Evolutionary conservation across 2,888 invertebrate species (phyloP).

Genomic region (Crioceris asparagi): DNA sequence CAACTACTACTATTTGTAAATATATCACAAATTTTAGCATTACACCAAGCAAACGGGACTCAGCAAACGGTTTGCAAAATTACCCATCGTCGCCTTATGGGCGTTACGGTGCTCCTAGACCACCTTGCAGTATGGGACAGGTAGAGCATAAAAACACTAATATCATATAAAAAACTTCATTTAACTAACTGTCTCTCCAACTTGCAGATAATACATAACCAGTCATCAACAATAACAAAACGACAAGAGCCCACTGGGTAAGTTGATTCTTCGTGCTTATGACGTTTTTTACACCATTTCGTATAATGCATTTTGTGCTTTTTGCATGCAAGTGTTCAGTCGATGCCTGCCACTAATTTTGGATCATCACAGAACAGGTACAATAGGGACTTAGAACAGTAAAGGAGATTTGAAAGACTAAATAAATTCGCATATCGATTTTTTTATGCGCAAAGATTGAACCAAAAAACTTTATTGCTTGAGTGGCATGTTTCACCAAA

Average conservation of each 20-base stretch:
- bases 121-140: constrained; percentile 57
- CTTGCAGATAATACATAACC: constrained; percentile 56
- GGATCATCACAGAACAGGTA: no score
- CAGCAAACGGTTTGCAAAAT: constrained; percentile 34
- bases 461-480: no score
- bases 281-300: background rate
- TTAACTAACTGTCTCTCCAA: constrained; percentile 9
- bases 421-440: no score
- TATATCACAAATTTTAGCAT: no score
- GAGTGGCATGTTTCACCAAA: no score
- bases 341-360: constrained; percentile 19
- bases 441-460: no score
- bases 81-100: constrained; percentile 35
- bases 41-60: constrained; percentile 29
- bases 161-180: background rate
- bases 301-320: constrained; percentile 10
- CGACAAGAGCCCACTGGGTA: constrained; percentile 48
- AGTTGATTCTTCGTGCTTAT: constrained; percentile 26
- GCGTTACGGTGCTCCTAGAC: constrained; percentile 52
- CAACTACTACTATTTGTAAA: no score
- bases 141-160: constrained; percentile 31
- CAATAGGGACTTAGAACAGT: no score
- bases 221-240: constrained; percentile 41
- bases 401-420: no score
- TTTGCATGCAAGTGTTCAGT: constrained; percentile 18